Base-by-base conservation (phyloP, 2,888 invertebrate genomes). In the Heliconius ethilla region DNA sequence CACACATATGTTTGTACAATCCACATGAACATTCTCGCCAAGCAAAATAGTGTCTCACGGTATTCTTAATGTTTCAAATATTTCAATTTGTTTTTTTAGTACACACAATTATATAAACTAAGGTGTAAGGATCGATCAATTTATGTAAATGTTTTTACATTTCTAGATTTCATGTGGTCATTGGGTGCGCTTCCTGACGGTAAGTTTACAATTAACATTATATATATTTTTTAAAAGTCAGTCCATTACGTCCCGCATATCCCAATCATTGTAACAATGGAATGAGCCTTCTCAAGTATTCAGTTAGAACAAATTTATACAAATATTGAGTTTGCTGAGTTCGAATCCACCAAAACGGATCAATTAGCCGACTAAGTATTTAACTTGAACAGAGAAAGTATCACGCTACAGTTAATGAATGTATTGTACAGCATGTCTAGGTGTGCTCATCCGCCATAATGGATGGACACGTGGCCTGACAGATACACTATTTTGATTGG, bases 161-260 rank as follows among this genome's bases (percentile, higher is more conserved):
- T 96, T 97, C 95, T 97, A 98, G 98, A 98, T 97, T 98, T 98
- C 97, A 98, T 98, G 98, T 98, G 98, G 98, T 98, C 98, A 95
- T 97, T 98, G 97, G 98, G 98, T 96, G 98, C 98, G 96, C 97
- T 98, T 96, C 98, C 98, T 95, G 98, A 98, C 96, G 98, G 98
- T 98, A 96, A 97, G 98, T 97, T 86, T 87, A 89, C 75, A 72
- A 82, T 85, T 84, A 86, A 88, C 86, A 89, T 89, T 90, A 87
- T 89, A 88, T 90, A 51, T 51, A 45, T 45, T 85, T 86, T 63
- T 65, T 73, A 25, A 89, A 89, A 88, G 87, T 90, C 90, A 90
- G 88, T 86, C 85, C 86, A 85, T 86, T 86, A 82, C 86, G 83
- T 83, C 86, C 87, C 84, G 87, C 90, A 91, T 91, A 87, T 84